A percentile compares a stretch with the other conserved stretches of the same genome.
Evolutionary conservation across 2,113 vertebrate genomes (phyloP).

Genomic region (Erythrolamprus reginae): DNA sequence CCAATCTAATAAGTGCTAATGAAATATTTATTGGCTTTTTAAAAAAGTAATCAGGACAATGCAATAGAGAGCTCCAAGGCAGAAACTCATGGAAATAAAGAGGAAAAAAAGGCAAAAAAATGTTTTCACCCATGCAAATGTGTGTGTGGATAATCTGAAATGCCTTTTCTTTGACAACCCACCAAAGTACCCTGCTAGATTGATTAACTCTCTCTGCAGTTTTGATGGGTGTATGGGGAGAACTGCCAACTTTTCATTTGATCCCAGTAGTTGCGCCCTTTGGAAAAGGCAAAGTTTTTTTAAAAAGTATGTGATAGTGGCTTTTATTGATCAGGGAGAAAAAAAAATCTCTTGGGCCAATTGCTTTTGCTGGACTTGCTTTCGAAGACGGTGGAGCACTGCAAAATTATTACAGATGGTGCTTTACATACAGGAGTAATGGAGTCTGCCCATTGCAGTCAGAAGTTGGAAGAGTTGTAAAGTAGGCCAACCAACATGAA

Average conservation of each 20-base stretch:
- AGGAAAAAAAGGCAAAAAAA: conserved; percentile 9
- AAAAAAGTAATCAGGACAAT: conserved; percentile 45
- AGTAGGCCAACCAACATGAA: not conserved
- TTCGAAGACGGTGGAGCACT: not conserved
- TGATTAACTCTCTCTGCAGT: not conserved
- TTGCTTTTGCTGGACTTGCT: not conserved
- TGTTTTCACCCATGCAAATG: conserved; percentile 31
- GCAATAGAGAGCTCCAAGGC: conserved; percentile 22
- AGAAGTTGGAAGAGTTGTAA: not conserved
- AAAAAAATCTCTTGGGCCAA: not conserved
- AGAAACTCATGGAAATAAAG: conserved; percentile 39
- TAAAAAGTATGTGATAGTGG: not conserved
- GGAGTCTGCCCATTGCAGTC: not conserved
- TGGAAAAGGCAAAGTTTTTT: not conserved
- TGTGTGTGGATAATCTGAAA: conserved; percentile 13
- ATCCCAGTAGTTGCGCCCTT: not conserved
- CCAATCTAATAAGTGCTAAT: conserved; percentile 30
- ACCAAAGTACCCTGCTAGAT: conserved; percentile 26
- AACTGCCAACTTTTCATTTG: not conserved
- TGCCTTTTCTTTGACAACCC: not conserved
- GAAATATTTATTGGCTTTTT: conserved; percentile 47
- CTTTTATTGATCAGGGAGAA: not conserved
- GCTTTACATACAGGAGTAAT: not conserved
- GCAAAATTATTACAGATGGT: not conserved
- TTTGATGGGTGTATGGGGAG: not conserved